phyloP scores from a whole-genome alignment of 2,113 vertebrate genomes.

The Rattus norvegicus region GRCr8 NC_086039.1:39753001-39753500 shows the following conservation, averaged over 20 bases:
- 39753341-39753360: background rate
- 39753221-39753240: background rate
- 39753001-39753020: background rate
- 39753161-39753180: background rate
- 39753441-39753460: slow-evolving; percentile 5
- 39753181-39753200: background rate
- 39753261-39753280: background rate
- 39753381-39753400: background rate
- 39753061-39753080: background rate
- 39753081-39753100: background rate
- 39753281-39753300: too few relatives aligned
- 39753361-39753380: background rate
- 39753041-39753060: background rate
- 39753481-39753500: background rate
- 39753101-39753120: background rate
- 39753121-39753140: background rate
- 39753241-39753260: background rate
- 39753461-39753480: background rate
- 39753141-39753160: background rate
- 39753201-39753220: background rate
- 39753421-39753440: background rate
- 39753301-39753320: background rate
- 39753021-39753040: background rate
- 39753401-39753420: background rate
- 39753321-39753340: background rate